phyloP scores from a whole-genome alignment of 2,888 invertebrate genomes.

The Clivina fossor region DNA sequence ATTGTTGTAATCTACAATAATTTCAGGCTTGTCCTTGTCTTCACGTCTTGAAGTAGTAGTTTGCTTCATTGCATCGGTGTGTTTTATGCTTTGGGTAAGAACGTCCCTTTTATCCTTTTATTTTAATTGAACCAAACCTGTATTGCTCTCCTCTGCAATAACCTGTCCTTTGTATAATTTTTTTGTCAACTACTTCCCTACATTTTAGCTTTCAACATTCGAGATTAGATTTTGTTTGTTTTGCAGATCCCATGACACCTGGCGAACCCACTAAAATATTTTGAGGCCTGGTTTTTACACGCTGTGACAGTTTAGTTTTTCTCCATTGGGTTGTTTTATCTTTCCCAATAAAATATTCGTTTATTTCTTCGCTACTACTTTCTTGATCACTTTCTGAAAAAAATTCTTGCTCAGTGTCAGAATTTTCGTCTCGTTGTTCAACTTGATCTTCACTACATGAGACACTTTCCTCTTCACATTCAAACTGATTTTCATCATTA shows the following conservation, averaged over 20 bases:
- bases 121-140: too few species aligned
- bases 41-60: too few species aligned
- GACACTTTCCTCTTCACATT: conserved; percentile 1
- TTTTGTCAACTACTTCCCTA: too few species aligned
- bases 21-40: too few species aligned
- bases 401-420: not conserved
- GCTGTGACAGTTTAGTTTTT: conserved; percentile 1
- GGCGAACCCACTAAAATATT: not conserved
- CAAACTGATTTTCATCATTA: conserved; percentile 1
- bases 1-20: too few species aligned
- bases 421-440: not conserved
- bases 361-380: not conserved
- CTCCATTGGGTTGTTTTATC: conserved; percentile 1
- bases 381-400: conserved; percentile 6
- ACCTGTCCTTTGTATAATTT: too few species aligned
- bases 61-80: too few species aligned
- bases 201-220: not conserved
- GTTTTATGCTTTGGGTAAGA: too few species aligned
- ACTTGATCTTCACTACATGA: not conserved
- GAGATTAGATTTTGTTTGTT: not conserved
- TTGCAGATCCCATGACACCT: conserved; percentile 1
- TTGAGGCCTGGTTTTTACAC: not conserved
- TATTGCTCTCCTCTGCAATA: too few species aligned
- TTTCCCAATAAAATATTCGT: not conserved
- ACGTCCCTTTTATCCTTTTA: too few species aligned